phyloP scores from a whole-genome alignment of 2,888 invertebrate genomes.

The Asteroscopus sphinx region DNA sequence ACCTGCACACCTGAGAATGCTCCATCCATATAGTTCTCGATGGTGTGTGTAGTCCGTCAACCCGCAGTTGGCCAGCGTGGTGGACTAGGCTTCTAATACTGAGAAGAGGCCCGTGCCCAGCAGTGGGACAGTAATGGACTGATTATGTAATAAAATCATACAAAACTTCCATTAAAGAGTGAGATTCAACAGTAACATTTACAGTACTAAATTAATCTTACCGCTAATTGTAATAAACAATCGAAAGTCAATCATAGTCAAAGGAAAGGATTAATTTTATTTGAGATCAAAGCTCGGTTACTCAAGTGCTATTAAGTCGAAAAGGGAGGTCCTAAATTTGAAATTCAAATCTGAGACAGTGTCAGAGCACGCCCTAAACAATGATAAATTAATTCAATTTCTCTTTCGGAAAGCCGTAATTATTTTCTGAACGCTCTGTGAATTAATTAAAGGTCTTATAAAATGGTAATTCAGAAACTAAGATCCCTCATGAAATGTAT shows the following conservation, averaged over 20 bases:
- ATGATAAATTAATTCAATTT: conserved; percentile 46
- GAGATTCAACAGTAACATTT: neutral
- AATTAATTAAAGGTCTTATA: conserved; percentile 19
- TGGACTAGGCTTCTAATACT: too few species aligned
- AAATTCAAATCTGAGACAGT: conserved; percentile 48
- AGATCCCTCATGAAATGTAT: too few species aligned
- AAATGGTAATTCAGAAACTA: conserved; percentile 17
- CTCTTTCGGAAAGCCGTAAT: conserved; percentile 28
- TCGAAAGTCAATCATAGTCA: conserved; percentile 12
- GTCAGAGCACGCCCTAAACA: conserved; percentile 30
- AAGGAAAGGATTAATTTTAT: conserved; percentile 31
- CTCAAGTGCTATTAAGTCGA: conserved; percentile 31
- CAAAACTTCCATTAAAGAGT: too few species aligned
- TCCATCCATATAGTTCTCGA: too few species aligned
- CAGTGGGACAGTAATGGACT: too few species aligned
- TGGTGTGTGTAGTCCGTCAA: too few species aligned
- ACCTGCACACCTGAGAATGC: too few species aligned
- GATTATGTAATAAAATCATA: too few species aligned
- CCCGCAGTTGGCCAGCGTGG: too few species aligned
- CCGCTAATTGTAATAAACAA: conserved; percentile 8
- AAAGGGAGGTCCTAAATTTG: conserved; percentile 37
- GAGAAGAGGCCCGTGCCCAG: too few species aligned
- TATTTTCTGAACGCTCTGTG: conserved; percentile 29
- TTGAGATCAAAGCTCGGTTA: conserved; percentile 29
- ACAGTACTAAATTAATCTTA: neutral